Conservation (phyloP, 92 coral and sea anemone species). For the Isaurus tuberculatus region DNA sequence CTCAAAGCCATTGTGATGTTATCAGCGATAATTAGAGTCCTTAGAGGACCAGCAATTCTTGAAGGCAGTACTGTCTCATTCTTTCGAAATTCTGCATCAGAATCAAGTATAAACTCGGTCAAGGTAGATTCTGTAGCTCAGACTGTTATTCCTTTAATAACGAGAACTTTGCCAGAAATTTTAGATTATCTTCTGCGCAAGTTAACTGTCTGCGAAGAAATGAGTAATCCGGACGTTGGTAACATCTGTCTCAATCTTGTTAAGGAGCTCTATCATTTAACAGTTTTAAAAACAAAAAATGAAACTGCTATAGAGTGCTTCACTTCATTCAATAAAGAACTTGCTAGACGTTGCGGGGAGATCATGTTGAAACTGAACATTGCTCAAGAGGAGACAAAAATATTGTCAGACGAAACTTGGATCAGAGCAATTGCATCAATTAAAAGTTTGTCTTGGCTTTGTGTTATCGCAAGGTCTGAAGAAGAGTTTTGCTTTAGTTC, state of each 20-base stretch:
- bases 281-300: slow-evolving; percentile 34
- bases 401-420: slow-evolving; percentile 30
- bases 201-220: slow-evolving; percentile 34
- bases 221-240: slow-evolving; percentile 17
- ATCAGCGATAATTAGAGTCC: slow-evolving; percentile 52
- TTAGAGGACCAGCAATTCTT: slow-evolving; percentile 28
- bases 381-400: slow-evolving; percentile 4
- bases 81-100: background rate
- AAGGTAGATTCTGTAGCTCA: background rate
- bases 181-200: slow-evolving; percentile 42
- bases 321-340: slow-evolving; percentile 35
- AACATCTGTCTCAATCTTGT: slow-evolving; percentile 41
- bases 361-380: slow-evolving; percentile 30
- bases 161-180: slow-evolving; percentile 8
- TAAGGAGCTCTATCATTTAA: slow-evolving; percentile 28
- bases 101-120: background rate
- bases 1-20: slow-evolving; percentile 62
- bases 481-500: background rate
- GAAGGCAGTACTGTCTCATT: background rate
- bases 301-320: slow-evolving; percentile 44
- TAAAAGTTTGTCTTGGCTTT: slow-evolving; percentile 32
- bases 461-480: background rate
- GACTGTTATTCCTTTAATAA: slow-evolving; percentile 12
- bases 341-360: slow-evolving; percentile 50
- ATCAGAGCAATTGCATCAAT: slow-evolving; percentile 34